Evolutionary conservation across 2,888 invertebrate species (phyloP).

Genomic region (Lymantria monacha): DNA sequence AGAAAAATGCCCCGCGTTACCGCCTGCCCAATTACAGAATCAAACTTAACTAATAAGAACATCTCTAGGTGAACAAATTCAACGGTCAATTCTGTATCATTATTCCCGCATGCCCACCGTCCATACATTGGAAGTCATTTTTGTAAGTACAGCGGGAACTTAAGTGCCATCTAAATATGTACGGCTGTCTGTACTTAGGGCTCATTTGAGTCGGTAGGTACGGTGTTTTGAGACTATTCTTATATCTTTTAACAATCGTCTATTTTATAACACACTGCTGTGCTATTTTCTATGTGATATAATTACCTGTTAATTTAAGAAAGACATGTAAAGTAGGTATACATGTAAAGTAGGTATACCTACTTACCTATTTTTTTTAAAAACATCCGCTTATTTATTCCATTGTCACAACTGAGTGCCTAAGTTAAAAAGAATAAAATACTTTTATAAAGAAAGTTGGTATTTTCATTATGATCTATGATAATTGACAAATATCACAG

Average conservation of each 20-base stretch:
- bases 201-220: neutral
- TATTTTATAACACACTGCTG: slow-evolving; percentile 28
- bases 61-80: slow-evolving; percentile 19
- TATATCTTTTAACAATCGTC: neutral
- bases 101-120: slow-evolving; percentile 26
- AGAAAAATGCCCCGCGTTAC: slow-evolving; percentile 38
- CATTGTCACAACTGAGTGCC: neutral
- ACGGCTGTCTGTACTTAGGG: slow-evolving; percentile 2
- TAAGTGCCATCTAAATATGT: neutral
- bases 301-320: neutral
- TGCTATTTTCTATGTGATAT: slow-evolving; percentile 2
- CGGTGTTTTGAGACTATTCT: neutral
- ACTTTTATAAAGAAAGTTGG: neutral
- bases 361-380: neutral
- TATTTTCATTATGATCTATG: neutral
- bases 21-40: slow-evolving; percentile 27
- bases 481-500: slow-evolving; percentile 12
- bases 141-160: slow-evolving; percentile 11
- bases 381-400: neutral
- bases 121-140: slow-evolving; percentile 19
- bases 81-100: slow-evolving; percentile 16
- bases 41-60: slow-evolving; percentile 21
- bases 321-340: neutral
- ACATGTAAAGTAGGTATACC: neutral
- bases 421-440: neutral